Base-by-base conservation (phyloP, 2,888 invertebrate genomes). In the Chironomus tentans region DNA sequence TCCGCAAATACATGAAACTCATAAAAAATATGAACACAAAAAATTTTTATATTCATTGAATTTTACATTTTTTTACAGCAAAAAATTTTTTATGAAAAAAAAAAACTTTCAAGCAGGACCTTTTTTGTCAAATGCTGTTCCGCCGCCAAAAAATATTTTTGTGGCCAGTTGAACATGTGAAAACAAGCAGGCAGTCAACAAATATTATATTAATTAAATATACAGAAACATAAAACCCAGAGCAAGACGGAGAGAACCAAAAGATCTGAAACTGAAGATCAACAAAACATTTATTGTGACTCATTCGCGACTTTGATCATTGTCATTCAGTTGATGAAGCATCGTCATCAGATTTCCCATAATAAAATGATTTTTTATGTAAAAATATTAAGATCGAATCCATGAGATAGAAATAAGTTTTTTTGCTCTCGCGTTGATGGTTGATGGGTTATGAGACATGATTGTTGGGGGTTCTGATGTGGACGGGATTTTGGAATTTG, bases 1-100 rank as follows among this genome's bases (percentile, higher is more conserved):
- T 62, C 56, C 72, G 62, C 61, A 72, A 72, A 72, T 72, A 72
- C 72, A 72, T 72, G 61, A 62, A 21, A 56, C 61, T 72, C 72
- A 50, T 70, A 70, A 70, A 70, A 50, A 50, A 62, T 46, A 72
- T 56, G 21, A 69, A 71, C 38, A 38, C 38, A 38, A 50, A 50
- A 50, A 50, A 48, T 13, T 50, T 28, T 72, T 24, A 13, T 48
- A 12, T 22, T 62, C 61, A 61, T 61, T 62, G 72, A 38, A 72
- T 61, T 62, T 72, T 62, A 72, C 61, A 38, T 72, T 61, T 72
- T 24, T 56, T 15, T 56, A 18, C 18, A 56, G 38, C 38, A 38
- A 7, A 38, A 38, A 38, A 28, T 6, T 50, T 50, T 50, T 6
- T 50, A 50, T 15, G 15, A 3, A 24, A 3, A 4, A 28, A 28